Evolutionary conservation across 2,888 invertebrate species (phyloP), one percentile per base, ranked within the genome.

Genomic region (Druceiella hillmani): DNA sequence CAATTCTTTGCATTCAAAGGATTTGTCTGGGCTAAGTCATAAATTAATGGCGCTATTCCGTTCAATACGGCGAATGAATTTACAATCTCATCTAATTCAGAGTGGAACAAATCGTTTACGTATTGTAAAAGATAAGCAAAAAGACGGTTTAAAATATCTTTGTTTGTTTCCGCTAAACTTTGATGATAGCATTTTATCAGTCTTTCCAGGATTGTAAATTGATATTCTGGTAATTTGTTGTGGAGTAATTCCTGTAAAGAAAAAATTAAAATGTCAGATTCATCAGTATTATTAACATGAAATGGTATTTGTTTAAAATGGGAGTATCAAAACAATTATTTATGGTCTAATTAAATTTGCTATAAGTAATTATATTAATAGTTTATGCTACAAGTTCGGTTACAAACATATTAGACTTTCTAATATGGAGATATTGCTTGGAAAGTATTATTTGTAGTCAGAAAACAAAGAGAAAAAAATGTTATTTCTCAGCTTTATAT

Each of bases 101-200:
- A 62, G 4, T 60, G 52, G 46, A 80, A 79, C 38, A 79, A 54
- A 50, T 88, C 84, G 51, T 87, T 81, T 4, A 87, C 62, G 54
- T 87, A 81, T 58, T 91, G 87, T 17, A 94, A 57, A 46, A 92
- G 59, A 54, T 83, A 84, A 0, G 79, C 78, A 56, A 87, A 90
- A 1, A 95, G 59, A 50, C 77, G 71, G 35, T 79, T 76, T 7
- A 93, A 66, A 53, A 82, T 79, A 20, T 83, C 80, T 56, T 87
- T 87, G 55, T 93, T 93, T 10, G 79, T 79, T 46, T 79, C 80
- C 4, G 79, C 79, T 33, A 92, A 61, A 52, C 87, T 81, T 2
- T 88, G 88, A 61, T 93, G 87, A 63, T 90, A 86, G 53, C 85
- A 88, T 64, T 91, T 91, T 11, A 93, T 83, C 48, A 95, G 79